Evolutionary conservation across 1,140 invertebrate genomes (phyloP).

Genomic region (Teleopsis dalmanni): DNA sequence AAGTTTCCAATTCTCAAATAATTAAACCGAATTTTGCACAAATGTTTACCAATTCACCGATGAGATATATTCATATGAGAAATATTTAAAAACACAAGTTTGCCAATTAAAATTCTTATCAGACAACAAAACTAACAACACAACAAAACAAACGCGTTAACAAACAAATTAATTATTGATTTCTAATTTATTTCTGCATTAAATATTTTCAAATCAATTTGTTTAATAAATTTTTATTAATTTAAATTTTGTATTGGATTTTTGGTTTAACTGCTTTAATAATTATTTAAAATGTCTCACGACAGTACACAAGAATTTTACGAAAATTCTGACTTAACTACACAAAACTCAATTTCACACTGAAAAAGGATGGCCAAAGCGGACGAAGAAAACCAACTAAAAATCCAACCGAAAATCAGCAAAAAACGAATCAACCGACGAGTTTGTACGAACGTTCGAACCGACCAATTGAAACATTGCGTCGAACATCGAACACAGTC

Average conservation of each 20-base stretch:
- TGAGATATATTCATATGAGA: too few relatives aligned
- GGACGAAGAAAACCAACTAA: slow-evolving; percentile 21
- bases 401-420: slow-evolving; percentile 4
- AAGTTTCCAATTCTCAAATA: too few relatives aligned
- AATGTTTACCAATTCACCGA: too few relatives aligned
- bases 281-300: slow-evolving; percentile 34
- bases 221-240: neutral
- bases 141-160: too few relatives aligned
- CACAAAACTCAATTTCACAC: slow-evolving; percentile 45
- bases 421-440: slow-evolving; percentile 5
- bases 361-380: slow-evolving; percentile 41
- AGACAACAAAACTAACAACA: too few relatives aligned
- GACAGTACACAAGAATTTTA: slow-evolving; percentile 41
- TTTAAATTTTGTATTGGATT: slow-evolving; percentile 15
- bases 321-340: slow-evolving; percentile 45
- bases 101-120: too few relatives aligned
- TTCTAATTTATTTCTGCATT: neutral
- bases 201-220: neutral
- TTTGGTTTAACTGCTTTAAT: slow-evolving; percentile 13
- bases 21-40: too few relatives aligned
- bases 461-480: too few relatives aligned
- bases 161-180: too few relatives aligned
- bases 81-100: too few relatives aligned
- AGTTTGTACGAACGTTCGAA: too few relatives aligned
- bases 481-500: neutral